Evolutionary conservation across 2,888 invertebrate genomes (phyloP).

Genomic region (Bombyx huttoni): DNA sequence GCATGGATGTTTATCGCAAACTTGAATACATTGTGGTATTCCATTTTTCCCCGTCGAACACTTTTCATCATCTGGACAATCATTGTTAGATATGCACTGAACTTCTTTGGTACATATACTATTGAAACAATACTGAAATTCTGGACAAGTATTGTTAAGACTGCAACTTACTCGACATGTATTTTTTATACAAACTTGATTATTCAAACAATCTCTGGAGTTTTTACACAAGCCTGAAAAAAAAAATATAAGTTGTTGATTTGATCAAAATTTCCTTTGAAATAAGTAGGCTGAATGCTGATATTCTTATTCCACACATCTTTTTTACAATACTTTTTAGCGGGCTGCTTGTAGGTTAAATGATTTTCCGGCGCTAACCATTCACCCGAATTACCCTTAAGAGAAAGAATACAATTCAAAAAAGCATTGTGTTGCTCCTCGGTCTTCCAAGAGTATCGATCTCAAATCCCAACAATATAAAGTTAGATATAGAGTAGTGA

Average conservation of each 20-base stretch:
- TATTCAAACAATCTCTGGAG: constrained; percentile 86
- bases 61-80: constrained; percentile 81
- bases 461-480: too few species aligned
- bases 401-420: neutral
- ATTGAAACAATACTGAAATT: constrained; percentile 87
- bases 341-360: too few species aligned
- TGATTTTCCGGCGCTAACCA: too few species aligned
- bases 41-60: constrained; percentile 79
- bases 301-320: too few species aligned
- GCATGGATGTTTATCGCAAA: constrained; percentile 82
- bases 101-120: constrained; percentile 88
- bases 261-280: too few species aligned
- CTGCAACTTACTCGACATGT: constrained; percentile 89
- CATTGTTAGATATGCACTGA: constrained; percentile 79
- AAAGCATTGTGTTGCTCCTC: neutral
- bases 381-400: too few species aligned
- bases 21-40: constrained; percentile 81
- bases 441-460: too few species aligned
- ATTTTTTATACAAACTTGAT: constrained; percentile 88
- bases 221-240: constrained; percentile 80
- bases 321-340: too few species aligned
- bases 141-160: constrained; percentile 85
- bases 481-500: too few species aligned
- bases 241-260: constrained; percentile 3
- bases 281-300: too few species aligned